These are phyloP conservation scores for Hoplostethus atlanticus DNA, from an alignment of 2,797 vertebrate species.

Conservation along the genomic window DNA sequence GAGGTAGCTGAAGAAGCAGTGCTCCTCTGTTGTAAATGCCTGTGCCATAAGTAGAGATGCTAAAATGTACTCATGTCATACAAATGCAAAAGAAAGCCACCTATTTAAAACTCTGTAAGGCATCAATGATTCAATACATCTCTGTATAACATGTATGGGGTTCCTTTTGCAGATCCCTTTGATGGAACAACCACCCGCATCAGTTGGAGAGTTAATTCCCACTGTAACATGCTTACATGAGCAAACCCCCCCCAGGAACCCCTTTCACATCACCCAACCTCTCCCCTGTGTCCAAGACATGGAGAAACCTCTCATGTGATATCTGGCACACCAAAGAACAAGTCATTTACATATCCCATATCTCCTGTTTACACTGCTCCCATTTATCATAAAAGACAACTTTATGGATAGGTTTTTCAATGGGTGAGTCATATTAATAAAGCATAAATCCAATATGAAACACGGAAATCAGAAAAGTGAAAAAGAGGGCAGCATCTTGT, in stretches of 20 bases:
- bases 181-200: constrained; percentile 48
- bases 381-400: constrained; percentile 85
- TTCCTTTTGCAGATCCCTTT: constrained; percentile 41
- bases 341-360: constrained; percentile 84
- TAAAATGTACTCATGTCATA: constrained; percentile 13
- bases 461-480: constrained; percentile 62
- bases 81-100: constrained; percentile 10
- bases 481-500: constrained; percentile 57
- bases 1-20: background rate
- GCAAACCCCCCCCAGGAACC: constrained; percentile 53
- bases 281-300: constrained; percentile 68
- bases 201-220: constrained; percentile 65
- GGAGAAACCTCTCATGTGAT: constrained; percentile 67
- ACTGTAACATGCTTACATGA: constrained; percentile 55
- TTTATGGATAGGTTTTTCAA: constrained; percentile 76
- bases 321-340: constrained; percentile 68
- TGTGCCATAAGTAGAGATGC: constrained; percentile 36
- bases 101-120: constrained; percentile 10
- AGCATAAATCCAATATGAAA: constrained; percentile 74
- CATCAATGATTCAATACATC: constrained; percentile 30
- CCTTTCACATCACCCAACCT: constrained; percentile 54
- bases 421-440: constrained; percentile 78
- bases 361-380: constrained; percentile 76
- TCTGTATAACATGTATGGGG: constrained; percentile 21
- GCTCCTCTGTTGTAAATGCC: constrained; percentile 27